phyloP scores from a whole-genome alignment of 2,888 invertebrate species.

The Rhogogaster chlorosoma region DNA sequence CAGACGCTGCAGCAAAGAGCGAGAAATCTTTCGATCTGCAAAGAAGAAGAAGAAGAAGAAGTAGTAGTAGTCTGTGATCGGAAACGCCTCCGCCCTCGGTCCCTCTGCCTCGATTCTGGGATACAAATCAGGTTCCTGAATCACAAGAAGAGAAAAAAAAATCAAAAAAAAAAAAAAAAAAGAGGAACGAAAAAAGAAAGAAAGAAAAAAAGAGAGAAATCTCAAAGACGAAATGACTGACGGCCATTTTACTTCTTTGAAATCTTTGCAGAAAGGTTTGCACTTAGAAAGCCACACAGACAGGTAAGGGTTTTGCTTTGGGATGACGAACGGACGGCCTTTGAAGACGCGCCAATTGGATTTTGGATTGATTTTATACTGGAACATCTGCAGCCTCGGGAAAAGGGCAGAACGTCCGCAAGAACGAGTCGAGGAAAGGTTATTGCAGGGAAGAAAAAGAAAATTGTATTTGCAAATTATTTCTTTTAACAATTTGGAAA shows the following conservation, averaged over 20 bases:
- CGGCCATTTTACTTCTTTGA: neutral
- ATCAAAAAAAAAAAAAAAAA: neutral
- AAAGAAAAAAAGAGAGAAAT: neutral
- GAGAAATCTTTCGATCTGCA: constrained; percentile 2
- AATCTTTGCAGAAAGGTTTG: neutral
- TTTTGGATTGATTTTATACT: constrained; percentile 24
- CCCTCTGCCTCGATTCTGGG: neutral
- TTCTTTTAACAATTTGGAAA: neutral
- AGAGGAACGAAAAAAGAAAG: neutral
- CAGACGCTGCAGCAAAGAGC: neutral
- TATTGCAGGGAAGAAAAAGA: neutral
- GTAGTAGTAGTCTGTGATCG: neutral
- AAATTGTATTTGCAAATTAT: neutral
- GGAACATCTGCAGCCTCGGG: constrained; percentile 6
- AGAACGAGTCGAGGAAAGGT: neutral
- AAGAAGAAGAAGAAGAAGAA: constrained; percentile 1
- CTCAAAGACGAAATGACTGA: constrained; percentile 23
- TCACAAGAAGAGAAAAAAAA: neutral
- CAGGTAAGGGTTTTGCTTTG: neutral
- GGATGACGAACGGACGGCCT: constrained; percentile 25
- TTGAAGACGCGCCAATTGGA: constrained; percentile 43
- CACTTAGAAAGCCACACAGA: neutral
- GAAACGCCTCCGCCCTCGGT: neutral
- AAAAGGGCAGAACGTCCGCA: neutral
- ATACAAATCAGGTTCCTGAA: constrained; percentile 4